phyloP scores from a whole-genome alignment of 2,888 invertebrate genomes.

The Sturmia bella region DNA sequence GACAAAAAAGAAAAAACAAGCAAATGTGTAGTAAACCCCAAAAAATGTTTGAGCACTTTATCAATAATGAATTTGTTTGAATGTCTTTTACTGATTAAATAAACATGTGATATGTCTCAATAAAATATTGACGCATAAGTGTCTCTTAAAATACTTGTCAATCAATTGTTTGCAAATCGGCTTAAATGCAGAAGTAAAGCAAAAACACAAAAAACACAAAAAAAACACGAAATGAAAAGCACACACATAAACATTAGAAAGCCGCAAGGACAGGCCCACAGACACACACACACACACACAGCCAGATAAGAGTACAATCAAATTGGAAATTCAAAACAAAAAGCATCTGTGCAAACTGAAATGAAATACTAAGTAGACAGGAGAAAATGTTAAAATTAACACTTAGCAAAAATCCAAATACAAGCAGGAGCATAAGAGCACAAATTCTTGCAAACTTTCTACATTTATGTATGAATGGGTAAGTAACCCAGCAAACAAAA shows the following conservation, averaged over 20 bases:
- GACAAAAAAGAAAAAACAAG: too few species aligned
- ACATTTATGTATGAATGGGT: too few species aligned
- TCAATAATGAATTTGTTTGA: constrained; percentile 56
- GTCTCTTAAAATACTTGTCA: constrained; percentile 67
- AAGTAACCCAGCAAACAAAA: too few species aligned
- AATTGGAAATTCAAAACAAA: not conserved
- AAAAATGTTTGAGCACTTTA: constrained; percentile 46
- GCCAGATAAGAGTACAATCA: not conserved
- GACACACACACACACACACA: not conserved
- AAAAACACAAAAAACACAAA: constrained; percentile 12
- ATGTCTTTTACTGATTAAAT: constrained; percentile 51
- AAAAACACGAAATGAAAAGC: not conserved
- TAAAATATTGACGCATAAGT: constrained; percentile 67
- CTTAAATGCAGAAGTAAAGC: constrained; percentile 52
- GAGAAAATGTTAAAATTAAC: constrained; percentile 59
- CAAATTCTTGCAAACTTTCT: not conserved
- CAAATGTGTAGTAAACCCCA: not conserved
- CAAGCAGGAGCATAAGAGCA: not conserved
- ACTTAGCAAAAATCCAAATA: constrained; percentile 41
- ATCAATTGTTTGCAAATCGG: constrained; percentile 69
- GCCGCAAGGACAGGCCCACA: not conserved
- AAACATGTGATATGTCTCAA: constrained; percentile 65
- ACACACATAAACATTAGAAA: constrained; percentile 23
- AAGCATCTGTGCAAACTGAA: constrained; percentile 18
- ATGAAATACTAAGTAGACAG: constrained; percentile 51